Conservation (phyloP, 2,888 invertebrate species). For the Thysanoteuthis rhombus region DNA sequence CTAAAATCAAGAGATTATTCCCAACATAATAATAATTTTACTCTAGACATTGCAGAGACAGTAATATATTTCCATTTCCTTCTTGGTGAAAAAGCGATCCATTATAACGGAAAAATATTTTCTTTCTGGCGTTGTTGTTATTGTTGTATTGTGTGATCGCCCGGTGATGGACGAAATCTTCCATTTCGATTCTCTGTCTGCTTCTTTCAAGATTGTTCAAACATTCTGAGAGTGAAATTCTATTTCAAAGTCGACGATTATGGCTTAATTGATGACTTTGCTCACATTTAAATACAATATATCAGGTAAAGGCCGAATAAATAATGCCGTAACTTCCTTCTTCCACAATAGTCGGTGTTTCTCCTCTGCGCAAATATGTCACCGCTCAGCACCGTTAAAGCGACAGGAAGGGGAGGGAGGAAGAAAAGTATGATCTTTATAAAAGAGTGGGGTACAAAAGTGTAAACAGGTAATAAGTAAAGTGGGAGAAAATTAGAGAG, state of each 20-base stretch:
- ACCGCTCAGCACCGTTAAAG: neutral
- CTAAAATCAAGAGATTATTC: neutral
- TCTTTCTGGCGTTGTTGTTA: neutral
- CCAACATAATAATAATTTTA: neutral
- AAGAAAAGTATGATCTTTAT: no score
- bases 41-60: neutral
- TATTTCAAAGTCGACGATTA: neutral
- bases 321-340: neutral
- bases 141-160: neutral
- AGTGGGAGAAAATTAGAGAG: neutral
- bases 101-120: neutral
- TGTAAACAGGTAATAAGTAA: neutral
- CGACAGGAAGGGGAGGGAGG: neutral
- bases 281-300: neutral
- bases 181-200: neutral
- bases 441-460: neutral
- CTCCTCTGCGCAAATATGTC: conserved; percentile 12
- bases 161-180: neutral
- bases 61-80: neutral
- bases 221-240: neutral
- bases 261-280: neutral
- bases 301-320: neutral
- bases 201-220: neutral
- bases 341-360: neutral
- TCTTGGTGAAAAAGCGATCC: neutral